These are phyloP conservation scores for Gila robusta DNA, from an alignment of 2,797 vertebrate genomes.

Conservation along the genomic window DNA sequence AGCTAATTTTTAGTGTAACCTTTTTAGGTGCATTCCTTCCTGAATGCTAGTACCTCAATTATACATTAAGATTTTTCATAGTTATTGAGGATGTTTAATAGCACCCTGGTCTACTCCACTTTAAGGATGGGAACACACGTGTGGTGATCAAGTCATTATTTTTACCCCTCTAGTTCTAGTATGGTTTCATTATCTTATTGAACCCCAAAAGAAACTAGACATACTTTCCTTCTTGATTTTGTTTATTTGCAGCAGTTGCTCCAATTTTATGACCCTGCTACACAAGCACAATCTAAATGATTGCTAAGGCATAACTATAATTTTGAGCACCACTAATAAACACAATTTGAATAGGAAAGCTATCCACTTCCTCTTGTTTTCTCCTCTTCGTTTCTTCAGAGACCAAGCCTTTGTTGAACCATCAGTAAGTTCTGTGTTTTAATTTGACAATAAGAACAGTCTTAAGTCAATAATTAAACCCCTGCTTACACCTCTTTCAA, in stretches of 20 bases:
- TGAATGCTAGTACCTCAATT: neutral
- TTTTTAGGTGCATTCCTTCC: neutral
- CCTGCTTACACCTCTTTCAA: neutral
- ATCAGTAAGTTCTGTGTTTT: slow-evolving; percentile 1
- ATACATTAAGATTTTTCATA: neutral
- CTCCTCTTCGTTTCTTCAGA: neutral
- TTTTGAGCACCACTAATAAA: neutral
- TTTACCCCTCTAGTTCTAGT: neutral
- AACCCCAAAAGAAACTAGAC: neutral
- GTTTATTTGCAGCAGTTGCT: neutral
- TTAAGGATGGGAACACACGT: neutral
- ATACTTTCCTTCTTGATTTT: neutral
- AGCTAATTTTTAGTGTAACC: neutral
- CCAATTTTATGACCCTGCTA: neutral
- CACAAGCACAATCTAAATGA: neutral
- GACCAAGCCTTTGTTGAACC: neutral
- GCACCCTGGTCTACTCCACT: neutral
- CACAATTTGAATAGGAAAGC: neutral
- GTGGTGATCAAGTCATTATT: neutral
- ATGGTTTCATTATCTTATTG: neutral
- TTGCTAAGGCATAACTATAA: neutral
- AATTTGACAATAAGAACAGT: neutral
- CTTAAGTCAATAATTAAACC: neutral
- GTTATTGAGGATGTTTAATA: neutral
- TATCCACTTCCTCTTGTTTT: neutral